phyloP scores from a whole-genome alignment of 1,140 invertebrate species.

The Octopus sinensis region DNA sequence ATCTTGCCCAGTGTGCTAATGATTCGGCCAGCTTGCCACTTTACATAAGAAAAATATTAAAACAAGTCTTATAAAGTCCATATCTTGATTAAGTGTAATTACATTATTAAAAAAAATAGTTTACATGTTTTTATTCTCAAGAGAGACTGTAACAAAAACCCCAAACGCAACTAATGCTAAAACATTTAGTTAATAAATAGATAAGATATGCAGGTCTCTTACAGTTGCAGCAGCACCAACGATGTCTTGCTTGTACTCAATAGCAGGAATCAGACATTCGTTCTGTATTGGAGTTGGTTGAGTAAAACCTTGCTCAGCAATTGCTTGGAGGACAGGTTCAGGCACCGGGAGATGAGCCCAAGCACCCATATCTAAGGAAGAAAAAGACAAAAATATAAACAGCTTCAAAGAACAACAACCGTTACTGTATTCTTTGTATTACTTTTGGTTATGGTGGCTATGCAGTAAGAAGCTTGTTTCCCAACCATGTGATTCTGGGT shows the following conservation, averaged over 20 bases:
- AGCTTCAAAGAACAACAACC: not conserved
- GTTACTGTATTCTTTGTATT: slow-evolving; percentile 5
- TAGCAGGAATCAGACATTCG: slow-evolving; percentile 76
- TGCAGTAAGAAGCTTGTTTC: not conserved
- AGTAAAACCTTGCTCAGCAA: slow-evolving; percentile 74
- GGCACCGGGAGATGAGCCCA: slow-evolving; percentile 75
- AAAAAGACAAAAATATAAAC: slow-evolving; percentile 11
- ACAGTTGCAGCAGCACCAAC: slow-evolving; percentile 91
- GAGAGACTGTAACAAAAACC: no score
- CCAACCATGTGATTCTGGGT: not conserved
- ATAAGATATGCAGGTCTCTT: slow-evolving; percentile 20
- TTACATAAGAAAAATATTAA: no score
- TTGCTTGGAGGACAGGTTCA: slow-evolving; percentile 68
- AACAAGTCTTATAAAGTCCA: no score
- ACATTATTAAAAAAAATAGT: no score
- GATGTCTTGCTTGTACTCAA: slow-evolving; percentile 81
- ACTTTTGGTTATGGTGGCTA: not conserved
- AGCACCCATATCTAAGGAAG: slow-evolving; percentile 58
- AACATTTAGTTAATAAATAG: not conserved
- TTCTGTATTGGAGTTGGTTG: slow-evolving; percentile 80
- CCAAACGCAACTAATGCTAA: no score
- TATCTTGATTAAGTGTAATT: no score
- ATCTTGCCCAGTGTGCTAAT: no score
- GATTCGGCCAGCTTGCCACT: no score
- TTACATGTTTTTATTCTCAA: no score